These are phyloP conservation scores for Mormyrus proboscirostris DNA, from an alignment of 2,797 vertebrate species.

Conservation along the genomic window DNA sequence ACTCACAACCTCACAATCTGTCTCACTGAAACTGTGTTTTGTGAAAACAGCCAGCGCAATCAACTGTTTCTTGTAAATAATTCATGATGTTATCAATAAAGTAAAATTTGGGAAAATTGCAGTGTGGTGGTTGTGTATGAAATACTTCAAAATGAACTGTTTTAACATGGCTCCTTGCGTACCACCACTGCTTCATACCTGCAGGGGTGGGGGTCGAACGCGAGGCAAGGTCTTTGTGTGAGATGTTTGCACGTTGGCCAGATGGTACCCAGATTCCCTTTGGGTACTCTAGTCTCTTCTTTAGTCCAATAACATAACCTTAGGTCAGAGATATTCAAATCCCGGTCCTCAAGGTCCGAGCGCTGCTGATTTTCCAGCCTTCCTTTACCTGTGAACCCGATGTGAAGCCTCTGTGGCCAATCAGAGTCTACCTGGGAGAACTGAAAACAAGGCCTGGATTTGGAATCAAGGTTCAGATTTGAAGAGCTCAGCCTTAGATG, in stretches of 20 bases:
- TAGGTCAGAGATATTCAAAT: background rate
- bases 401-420: background rate
- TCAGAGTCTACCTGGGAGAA: background rate
- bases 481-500: background rate
- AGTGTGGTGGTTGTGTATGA: background rate
- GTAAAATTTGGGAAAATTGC: conserved; percentile 1
- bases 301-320: background rate
- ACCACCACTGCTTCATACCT: background rate
- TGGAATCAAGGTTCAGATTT: background rate
- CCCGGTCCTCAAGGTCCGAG: background rate
- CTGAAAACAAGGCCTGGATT: background rate
- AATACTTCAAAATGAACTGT: background rate
- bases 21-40: background rate
- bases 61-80: conserved; percentile 8
- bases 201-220: background rate
- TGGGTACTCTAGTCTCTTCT: background rate
- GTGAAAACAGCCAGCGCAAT: background rate
- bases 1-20: background rate
- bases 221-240: background rate
- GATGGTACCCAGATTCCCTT: background rate
- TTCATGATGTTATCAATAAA: conserved; percentile 9
- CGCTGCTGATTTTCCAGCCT: background rate
- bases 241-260: background rate
- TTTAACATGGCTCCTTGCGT: background rate
- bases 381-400: background rate